Percentiles rank a stretch among this genome's conserved stretches.
Conservation (phyloP, 2,888 invertebrate species). For the Belgica antarctica region DNA sequence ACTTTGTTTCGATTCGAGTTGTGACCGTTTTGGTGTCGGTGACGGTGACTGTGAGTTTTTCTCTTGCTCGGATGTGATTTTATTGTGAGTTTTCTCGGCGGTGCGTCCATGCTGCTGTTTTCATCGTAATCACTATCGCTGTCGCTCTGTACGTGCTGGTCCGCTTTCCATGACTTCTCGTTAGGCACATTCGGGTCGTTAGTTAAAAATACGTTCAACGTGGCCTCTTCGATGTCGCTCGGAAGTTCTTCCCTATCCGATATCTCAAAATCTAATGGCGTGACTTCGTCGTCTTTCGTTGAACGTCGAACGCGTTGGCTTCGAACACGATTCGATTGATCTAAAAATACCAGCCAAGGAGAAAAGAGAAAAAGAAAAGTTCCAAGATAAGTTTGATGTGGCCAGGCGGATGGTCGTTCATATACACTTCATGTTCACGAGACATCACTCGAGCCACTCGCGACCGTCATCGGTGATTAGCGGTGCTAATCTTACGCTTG, state of each 20-base stretch:
- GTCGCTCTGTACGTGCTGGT: neutral
- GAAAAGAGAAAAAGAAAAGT: no score
- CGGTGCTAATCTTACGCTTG: no score
- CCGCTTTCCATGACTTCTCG: neutral
- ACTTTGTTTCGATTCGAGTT: slow-evolving; percentile 29
- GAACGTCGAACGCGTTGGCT: slow-evolving; percentile 41
- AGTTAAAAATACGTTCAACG: slow-evolving; percentile 35
- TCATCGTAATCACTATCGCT: slow-evolving; percentile 36
- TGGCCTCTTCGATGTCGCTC: slow-evolving; percentile 42
- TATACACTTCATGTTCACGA: no score
- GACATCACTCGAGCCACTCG: no score
- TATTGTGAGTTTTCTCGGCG: slow-evolving; percentile 48
- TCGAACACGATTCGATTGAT: slow-evolving; percentile 35
- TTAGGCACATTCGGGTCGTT: neutral
- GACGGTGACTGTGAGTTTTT: slow-evolving; percentile 32
- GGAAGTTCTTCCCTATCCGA: slow-evolving; percentile 30
- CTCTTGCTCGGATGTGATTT: slow-evolving; percentile 49
- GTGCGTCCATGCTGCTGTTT: slow-evolving; percentile 28
- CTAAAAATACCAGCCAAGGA: slow-evolving; percentile 31
- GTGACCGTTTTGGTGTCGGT: neutral
- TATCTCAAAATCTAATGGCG: slow-evolving; percentile 39
- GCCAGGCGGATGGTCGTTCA: no score
- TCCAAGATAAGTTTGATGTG: no score
- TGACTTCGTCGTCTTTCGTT: slow-evolving; percentile 42
- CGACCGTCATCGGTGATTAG: no score